These are phyloP conservation scores for Macrocentrus cingulum DNA, from an alignment of 1,140 invertebrate genomes.

Conservation along the genomic window DNA sequence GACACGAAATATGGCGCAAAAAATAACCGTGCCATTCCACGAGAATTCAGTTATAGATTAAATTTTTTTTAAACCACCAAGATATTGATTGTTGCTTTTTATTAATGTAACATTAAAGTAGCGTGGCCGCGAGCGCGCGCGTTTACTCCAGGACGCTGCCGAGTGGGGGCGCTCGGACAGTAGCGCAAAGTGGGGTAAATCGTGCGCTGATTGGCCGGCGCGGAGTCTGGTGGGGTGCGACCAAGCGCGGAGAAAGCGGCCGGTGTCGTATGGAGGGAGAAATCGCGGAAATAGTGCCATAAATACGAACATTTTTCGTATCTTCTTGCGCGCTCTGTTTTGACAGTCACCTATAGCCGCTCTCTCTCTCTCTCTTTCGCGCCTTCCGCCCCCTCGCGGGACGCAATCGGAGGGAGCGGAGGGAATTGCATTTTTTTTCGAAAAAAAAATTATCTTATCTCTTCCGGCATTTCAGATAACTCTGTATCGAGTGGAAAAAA, in stretches of 20 bases:
- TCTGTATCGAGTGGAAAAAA: too few species aligned
- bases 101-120: conserved; percentile 59
- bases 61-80: conserved; percentile 55
- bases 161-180: conserved; percentile 19
- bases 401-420: neutral
- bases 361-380: too few species aligned
- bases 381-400: conserved; percentile 19
- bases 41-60: conserved; percentile 57
- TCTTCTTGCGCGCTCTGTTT: conserved; percentile 50
- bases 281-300: conserved; percentile 52
- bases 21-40: conserved; percentile 36
- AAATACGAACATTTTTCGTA: conserved; percentile 54
- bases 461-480: too few species aligned
- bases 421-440: neutral
- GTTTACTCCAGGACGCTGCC: conserved; percentile 20
- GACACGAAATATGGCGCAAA: neutral
- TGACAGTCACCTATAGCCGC: conserved; percentile 46
- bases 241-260: conserved; percentile 21
- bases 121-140: conserved; percentile 24
- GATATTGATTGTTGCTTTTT: conserved; percentile 61
- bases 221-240: conserved; percentile 6
- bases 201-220: neutral
- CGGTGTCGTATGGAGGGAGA: conserved; percentile 27
- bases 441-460: too few species aligned
- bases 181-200: neutral